phyloP scores from a whole-genome alignment of 2,113 vertebrate genomes.

The Phainopepla nitens region DNA sequence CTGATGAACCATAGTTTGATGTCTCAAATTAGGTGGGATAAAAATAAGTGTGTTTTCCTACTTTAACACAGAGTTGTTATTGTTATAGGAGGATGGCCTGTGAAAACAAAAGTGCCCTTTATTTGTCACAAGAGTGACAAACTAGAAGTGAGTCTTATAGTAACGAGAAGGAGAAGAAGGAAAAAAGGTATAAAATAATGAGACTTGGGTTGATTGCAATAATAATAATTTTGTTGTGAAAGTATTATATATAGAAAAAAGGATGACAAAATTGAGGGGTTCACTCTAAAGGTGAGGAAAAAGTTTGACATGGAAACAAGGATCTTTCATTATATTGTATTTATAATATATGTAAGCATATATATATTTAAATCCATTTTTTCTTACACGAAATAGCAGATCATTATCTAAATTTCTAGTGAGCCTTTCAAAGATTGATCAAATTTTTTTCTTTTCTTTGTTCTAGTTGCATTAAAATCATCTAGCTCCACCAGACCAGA shows the following conservation, averaged over 20 bases:
- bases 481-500: constrained; percentile 45
- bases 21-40: neutral
- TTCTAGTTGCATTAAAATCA: constrained; percentile 76
- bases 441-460: neutral
- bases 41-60: neutral
- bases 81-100: neutral
- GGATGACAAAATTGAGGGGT: neutral
- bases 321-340: neutral
- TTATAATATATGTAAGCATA: neutral
- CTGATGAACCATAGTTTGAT: neutral
- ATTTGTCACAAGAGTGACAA: neutral
- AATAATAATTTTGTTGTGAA: neutral
- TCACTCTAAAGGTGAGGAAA: neutral
- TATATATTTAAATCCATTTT: neutral
- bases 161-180: neutral
- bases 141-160: neutral
- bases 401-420: neutral
- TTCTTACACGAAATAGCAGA: neutral
- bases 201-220: neutral
- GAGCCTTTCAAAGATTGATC: neutral
- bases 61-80: neutral
- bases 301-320: neutral
- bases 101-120: neutral
- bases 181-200: neutral
- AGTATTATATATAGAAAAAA: neutral